Evolutionary conservation across 2,113 vertebrate genomes (phyloP).

Genomic region (Microcebus murinus): DNA sequence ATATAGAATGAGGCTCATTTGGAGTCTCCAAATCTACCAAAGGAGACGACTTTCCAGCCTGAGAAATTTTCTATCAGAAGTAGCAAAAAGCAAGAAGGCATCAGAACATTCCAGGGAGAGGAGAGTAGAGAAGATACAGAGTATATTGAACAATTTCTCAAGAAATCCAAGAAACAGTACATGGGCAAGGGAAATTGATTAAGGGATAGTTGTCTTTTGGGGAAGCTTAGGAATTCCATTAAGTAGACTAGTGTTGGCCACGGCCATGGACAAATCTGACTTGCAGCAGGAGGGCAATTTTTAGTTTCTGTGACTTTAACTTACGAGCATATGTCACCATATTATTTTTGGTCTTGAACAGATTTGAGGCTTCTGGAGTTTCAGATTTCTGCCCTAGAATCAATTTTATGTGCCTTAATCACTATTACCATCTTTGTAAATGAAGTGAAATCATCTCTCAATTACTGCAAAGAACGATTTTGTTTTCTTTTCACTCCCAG

Average conservation of each 20-base stretch:
- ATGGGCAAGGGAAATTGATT: not conserved
- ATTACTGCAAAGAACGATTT: constrained; percentile 5
- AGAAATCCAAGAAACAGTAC: not conserved
- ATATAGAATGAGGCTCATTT: not conserved
- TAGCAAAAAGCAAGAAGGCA: not conserved
- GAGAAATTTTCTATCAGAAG: not conserved
- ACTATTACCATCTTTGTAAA: not conserved
- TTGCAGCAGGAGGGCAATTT: not conserved
- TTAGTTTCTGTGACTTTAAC: not conserved
- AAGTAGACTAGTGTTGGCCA: not conserved
- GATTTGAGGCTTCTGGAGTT: not conserved
- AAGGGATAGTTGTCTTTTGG: not conserved
- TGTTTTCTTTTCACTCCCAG: constrained; percentile 21
- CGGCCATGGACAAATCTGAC: not conserved
- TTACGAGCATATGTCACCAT: not conserved
- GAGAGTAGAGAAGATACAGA: not conserved
- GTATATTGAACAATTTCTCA: not conserved
- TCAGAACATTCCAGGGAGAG: not conserved
- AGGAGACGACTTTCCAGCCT: not conserved
- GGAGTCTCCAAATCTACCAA: not conserved
- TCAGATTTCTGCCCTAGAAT: not conserved
- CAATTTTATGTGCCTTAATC: not conserved
- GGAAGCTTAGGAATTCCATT: not conserved
- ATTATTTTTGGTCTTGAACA: not conserved
- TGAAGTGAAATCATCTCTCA: not conserved